A percentile compares a stretch with the other conserved stretches of the same genome.
phyloP scores from a whole-genome alignment of 2,888 invertebrate species.

The Lycaena phlaeas region DNA sequence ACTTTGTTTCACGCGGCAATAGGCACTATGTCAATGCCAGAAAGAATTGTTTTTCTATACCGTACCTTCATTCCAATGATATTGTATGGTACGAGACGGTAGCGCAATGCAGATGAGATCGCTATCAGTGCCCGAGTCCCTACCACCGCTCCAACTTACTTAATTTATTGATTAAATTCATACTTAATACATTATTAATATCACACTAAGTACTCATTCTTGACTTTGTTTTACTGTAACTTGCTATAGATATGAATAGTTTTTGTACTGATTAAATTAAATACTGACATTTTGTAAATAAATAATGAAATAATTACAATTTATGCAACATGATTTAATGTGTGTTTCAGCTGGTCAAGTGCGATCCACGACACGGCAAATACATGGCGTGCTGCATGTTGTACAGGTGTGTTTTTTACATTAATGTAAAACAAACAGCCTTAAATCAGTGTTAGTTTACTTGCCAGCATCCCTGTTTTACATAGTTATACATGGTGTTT shows the following conservation, averaged over 20 bases:
- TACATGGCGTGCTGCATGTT: slow-evolving; percentile 97
- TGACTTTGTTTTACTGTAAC: too few species aligned
- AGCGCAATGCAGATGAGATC: slow-evolving; percentile 13
- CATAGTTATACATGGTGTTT: too few species aligned
- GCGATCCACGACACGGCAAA: slow-evolving; percentile 91
- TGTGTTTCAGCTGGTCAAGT: slow-evolving; percentile 86
- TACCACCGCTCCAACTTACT: neutral
- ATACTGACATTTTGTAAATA: neutral
- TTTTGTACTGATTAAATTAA: neutral
- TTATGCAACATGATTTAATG: neutral
- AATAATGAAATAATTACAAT: neutral
- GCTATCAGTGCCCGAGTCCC: neutral
- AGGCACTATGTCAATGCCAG: too few species aligned
- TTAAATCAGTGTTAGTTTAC: too few species aligned
- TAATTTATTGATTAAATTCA: neutral
- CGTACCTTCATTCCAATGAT: too few species aligned
- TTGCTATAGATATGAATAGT: too few species aligned
- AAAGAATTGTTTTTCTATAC: too few species aligned
- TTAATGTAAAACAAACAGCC: too few species aligned
- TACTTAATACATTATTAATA: neutral
- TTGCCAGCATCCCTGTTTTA: too few species aligned
- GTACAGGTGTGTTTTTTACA: too few species aligned
- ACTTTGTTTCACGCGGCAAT: too few species aligned
- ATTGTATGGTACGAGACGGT: neutral
- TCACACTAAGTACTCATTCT: neutral